Evolutionary conservation across 2,888 invertebrate species (phyloP).

Genomic region (Euzetes globulus): DNA sequence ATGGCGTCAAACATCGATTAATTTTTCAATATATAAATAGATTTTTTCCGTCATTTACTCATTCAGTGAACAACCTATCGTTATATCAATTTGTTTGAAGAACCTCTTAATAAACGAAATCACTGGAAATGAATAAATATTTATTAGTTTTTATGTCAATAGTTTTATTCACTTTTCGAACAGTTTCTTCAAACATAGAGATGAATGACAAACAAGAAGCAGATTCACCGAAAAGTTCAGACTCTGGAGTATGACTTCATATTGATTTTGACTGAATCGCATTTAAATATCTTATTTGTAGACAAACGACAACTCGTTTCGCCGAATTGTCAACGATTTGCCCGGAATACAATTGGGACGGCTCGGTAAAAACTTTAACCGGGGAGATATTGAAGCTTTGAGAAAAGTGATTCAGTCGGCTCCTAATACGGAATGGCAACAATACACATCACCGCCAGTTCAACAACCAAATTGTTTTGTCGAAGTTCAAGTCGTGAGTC

Average conservation of each 20-base stretch:
- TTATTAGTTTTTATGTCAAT: neutral
- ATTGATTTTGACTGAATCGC: neutral
- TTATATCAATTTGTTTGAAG: neutral
- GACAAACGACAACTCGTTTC: neutral
- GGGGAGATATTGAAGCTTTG: constrained; percentile 22
- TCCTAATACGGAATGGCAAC: constrained; percentile 59
- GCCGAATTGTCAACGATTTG: neutral
- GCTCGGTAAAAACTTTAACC: neutral
- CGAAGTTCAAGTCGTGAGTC: constrained; percentile 40
- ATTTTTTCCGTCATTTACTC: no score
- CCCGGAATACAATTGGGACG: constrained; percentile 4
- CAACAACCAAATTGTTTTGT: constrained; percentile 34
- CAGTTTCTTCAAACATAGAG: neutral
- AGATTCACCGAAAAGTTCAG: neutral
- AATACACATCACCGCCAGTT: constrained; percentile 55
- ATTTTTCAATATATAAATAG: no score
- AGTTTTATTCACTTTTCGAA: neutral
- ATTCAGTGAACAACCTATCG: no score
- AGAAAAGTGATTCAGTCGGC: constrained; percentile 43
- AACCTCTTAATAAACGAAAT: neutral
- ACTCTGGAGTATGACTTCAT: neutral
- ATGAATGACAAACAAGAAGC: neutral
- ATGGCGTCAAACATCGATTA: no score
- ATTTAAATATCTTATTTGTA: neutral
- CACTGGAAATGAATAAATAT: neutral